A percentile compares a stretch with the other conserved stretches of the same genome.
phyloP scores from a whole-genome alignment of 2,113 vertebrate genomes.

The Aegithalos caudatus region DNA sequence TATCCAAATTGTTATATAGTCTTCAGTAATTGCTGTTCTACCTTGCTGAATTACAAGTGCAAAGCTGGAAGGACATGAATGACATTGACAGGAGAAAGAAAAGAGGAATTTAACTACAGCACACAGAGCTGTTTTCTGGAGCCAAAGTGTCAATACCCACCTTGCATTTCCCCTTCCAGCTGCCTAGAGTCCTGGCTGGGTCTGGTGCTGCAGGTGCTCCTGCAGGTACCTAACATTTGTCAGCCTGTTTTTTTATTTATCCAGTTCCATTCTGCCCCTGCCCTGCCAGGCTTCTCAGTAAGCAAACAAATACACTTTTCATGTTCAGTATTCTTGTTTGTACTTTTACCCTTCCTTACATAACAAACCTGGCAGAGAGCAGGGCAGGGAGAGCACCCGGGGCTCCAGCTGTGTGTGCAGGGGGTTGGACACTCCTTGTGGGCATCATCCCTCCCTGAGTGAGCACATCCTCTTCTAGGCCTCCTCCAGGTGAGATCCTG shows the following conservation, averaged over 20 bases:
- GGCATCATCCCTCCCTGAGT: not conserved
- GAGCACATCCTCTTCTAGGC: not conserved
- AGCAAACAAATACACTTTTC: slow-evolving; percentile 23
- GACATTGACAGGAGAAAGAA: slow-evolving; percentile 48
- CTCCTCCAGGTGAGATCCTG: not conserved
- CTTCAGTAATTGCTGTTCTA: slow-evolving; percentile 44
- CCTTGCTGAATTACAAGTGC: not conserved
- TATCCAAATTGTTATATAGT: not conserved
- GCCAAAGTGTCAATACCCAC: not conserved
- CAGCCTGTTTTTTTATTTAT: not conserved
- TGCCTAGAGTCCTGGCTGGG: not conserved
- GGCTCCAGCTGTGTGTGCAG: not conserved
- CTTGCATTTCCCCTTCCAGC: not conserved
- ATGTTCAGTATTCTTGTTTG: not conserved
- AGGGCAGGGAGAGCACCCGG: not conserved
- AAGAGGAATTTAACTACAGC: slow-evolving; percentile 49
- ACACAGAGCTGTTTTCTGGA: not conserved
- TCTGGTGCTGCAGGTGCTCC: not conserved
- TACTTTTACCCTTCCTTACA: not conserved
- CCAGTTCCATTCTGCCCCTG: not conserved
- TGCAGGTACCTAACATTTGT: not conserved
- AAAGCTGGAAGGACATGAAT: slow-evolving; percentile 3
- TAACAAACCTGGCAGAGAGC: not conserved
- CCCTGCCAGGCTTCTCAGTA: not conserved
- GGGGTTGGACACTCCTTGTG: rapidly evolving